phyloP scores from a whole-genome alignment of 37 sponge, comb jelly and placozoan species.

The Spongia lamella region DNA sequence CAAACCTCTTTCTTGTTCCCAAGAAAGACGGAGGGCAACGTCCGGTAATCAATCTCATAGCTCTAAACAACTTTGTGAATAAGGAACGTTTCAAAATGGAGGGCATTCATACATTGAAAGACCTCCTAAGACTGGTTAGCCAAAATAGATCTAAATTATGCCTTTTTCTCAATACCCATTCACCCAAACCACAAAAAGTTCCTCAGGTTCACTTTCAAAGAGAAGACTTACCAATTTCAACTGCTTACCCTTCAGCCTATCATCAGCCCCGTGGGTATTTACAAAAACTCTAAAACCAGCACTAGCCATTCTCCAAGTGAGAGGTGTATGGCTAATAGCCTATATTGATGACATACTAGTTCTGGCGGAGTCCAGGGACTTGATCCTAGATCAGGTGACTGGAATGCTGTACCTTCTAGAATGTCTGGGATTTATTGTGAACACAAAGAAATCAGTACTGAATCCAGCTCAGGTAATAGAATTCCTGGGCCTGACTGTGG shows the following conservation, averaged over 20 bases:
- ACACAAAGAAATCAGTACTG: constrained; percentile 15
- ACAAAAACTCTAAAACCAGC: constrained; percentile 37
- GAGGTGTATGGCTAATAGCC: constrained; percentile 6
- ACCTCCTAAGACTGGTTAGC: constrained; percentile 30
- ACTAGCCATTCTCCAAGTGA: constrained; percentile 1
- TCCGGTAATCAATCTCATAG: constrained; percentile 45
- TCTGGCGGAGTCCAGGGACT: constrained; percentile 18
- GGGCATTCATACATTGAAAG: constrained; percentile 38
- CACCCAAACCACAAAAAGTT: constrained; percentile 3
- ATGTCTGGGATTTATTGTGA: constrained; percentile 30
- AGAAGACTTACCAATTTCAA: too few species aligned
- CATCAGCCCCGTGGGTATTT: constrained; percentile 18
- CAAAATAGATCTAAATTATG: constrained; percentile 10
- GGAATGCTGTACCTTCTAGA: constrained; percentile 1
- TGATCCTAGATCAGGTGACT: not conserved
- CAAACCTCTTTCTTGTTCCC: constrained; percentile 2
- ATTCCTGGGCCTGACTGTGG: constrained; percentile 37
- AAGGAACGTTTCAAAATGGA: constrained; percentile 61
- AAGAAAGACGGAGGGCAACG: constrained; percentile 9
- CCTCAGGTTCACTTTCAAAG: not conserved
- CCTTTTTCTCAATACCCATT: constrained; percentile 2
- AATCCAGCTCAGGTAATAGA: constrained; percentile 32
- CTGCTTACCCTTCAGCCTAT: not conserved
- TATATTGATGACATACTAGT: constrained; percentile 28
- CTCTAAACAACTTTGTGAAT: constrained; percentile 31